phyloP scores from a whole-genome alignment of 2,888 invertebrate genomes.

The Papilio gigon region DNA sequence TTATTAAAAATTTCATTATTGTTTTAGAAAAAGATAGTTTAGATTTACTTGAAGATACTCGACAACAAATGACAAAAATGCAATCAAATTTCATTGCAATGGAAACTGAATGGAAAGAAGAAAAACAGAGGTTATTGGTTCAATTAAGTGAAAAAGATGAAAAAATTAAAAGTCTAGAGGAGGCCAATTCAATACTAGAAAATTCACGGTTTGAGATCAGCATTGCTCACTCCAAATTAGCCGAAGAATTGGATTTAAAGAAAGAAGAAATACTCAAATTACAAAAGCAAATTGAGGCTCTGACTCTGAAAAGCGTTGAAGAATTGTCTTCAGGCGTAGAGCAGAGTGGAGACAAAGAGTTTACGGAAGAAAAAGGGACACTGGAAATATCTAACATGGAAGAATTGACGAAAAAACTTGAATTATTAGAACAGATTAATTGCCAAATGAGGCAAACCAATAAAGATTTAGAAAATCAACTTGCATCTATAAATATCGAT shows the following conservation, averaged over 20 bases:
- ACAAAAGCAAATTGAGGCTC: constrained; percentile 60
- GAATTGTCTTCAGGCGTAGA: constrained; percentile 36
- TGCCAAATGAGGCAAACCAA: constrained; percentile 79
- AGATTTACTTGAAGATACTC: constrained; percentile 89
- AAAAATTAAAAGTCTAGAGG: constrained; percentile 80
- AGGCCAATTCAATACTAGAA: constrained; percentile 80
- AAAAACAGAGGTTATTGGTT: constrained; percentile 81
- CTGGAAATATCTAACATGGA: constrained; percentile 74
- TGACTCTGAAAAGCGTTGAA: constrained; percentile 48
- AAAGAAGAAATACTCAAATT: constrained; percentile 70
- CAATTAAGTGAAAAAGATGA: constrained; percentile 82
- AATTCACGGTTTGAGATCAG: constrained; percentile 77
- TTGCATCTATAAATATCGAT: constrained; percentile 63
- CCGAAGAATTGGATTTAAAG: constrained; percentile 79
- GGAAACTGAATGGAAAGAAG: constrained; percentile 87
- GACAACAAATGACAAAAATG: constrained; percentile 90
- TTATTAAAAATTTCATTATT: constrained; percentile 38
- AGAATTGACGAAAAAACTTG: constrained; percentile 76
- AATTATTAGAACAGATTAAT: constrained; percentile 78
- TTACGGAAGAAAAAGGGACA: constrained; percentile 83
- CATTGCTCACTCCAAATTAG: constrained; percentile 79
- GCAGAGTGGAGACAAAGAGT: constrained; percentile 60
- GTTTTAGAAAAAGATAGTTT: constrained; percentile 85
- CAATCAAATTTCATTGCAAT: constrained; percentile 88
- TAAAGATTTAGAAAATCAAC: constrained; percentile 79